Percentiles rank a stretch among this genome's conserved stretches.
phyloP scores from a whole-genome alignment of 2,888 invertebrate species.

The Branchipolynoe longqiensis region DNA sequence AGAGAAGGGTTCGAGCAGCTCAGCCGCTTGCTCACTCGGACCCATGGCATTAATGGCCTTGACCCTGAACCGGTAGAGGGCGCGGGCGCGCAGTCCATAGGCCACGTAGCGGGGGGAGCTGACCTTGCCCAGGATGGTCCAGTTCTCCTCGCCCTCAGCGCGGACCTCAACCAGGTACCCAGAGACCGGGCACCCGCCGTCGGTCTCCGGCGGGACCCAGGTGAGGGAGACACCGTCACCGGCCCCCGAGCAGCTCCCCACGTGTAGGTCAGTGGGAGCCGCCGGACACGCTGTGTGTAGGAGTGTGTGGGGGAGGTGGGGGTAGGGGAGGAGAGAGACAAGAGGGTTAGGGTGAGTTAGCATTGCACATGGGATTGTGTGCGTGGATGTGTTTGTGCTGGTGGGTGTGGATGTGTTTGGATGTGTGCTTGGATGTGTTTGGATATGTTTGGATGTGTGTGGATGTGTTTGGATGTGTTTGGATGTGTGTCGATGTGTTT shows the following conservation, averaged over 20 bases:
- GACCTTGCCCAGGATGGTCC: slow-evolving; percentile 48
- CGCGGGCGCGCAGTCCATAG: slow-evolving; percentile 51
- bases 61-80: slow-evolving; percentile 89
- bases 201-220: slow-evolving; percentile 56
- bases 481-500: too few species aligned
- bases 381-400: too few species aligned
- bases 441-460: too few species aligned
- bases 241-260: not conserved
- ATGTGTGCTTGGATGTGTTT: too few species aligned
- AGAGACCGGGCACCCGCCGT: slow-evolving; percentile 51
- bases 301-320: too few species aligned
- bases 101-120: slow-evolving; percentile 28
- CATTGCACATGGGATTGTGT: too few species aligned
- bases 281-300: slow-evolving; percentile 59
- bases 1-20: slow-evolving; percentile 87
- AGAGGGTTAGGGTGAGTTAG: too few species aligned
- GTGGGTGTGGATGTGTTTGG: too few species aligned
- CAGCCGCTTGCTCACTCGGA: slow-evolving; percentile 83
- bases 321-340: too few species aligned
- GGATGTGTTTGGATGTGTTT: too few species aligned
- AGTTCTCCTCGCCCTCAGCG: not conserved
- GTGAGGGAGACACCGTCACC: slow-evolving; percentile 22
- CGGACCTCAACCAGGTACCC: slow-evolving; percentile 60
- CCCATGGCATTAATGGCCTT: slow-evolving; percentile 93
- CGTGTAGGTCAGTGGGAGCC: slow-evolving; percentile 60